phyloP scores from a whole-genome alignment of 2,797 vertebrate genomes.

The Myotis findleyi region DNA sequence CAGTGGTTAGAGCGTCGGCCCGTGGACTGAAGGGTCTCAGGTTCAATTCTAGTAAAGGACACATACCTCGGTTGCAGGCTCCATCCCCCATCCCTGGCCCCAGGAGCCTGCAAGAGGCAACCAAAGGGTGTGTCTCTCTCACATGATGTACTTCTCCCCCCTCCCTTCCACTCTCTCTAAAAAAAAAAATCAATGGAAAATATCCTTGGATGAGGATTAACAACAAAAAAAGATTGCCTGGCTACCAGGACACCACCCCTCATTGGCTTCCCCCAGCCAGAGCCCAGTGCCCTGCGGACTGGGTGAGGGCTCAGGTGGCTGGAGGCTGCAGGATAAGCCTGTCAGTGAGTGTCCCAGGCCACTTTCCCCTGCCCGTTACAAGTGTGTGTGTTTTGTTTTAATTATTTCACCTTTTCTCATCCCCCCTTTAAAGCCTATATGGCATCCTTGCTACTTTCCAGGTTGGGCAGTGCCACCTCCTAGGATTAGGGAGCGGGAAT shows the following conservation, averaged over 20 bases:
- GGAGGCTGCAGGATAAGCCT: not conserved
- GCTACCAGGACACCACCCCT: not conserved
- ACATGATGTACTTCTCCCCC: too few species aligned
- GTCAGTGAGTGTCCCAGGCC: rapidly evolving
- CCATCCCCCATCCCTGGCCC: too few species aligned
- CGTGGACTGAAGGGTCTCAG: too few species aligned
- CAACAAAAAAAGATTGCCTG: not conserved
- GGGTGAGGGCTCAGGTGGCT: not conserved
- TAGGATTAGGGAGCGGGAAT: not conserved
- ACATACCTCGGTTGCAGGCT: too few species aligned
- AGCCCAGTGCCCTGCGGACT: not conserved
- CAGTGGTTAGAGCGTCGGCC: too few species aligned
- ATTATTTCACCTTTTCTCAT: not conserved
- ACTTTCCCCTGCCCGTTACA: not conserved
- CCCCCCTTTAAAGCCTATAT: not conserved
- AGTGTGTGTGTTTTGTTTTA: not conserved
- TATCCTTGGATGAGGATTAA: too few species aligned
- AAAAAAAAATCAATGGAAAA: too few species aligned
- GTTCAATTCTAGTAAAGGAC: too few species aligned
- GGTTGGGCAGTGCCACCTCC: not conserved
- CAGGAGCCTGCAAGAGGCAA: too few species aligned
- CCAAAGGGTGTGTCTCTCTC: too few species aligned
- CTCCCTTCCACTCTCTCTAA: too few species aligned
- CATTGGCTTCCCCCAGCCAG: not conserved
- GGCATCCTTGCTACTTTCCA: slow-evolving; percentile 45